Evolutionary conservation across 2,888 invertebrate species (phyloP), one percentile per base, ranked within the genome.

Genomic region (Poecilobothrus nobilitatus): DNA sequence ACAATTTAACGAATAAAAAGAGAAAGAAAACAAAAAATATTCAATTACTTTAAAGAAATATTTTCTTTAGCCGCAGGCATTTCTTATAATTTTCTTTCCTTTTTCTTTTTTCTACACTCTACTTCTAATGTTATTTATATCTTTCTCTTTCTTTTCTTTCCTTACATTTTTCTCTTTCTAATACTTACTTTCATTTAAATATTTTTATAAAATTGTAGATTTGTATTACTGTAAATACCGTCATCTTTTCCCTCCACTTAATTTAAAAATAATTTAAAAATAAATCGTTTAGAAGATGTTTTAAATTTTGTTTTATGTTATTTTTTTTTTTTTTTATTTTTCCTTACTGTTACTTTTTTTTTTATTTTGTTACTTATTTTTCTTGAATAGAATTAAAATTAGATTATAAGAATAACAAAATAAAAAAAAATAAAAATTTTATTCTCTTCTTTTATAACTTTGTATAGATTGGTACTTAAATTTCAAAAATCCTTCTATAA

Each of bases 1-100:
- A 27, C 27, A 27, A 27, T 5, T 27, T 4, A 5, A 27, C 27
- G 5, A 27, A 27, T 27, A 37, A 37, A 37, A 37, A 37, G 18
- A 53, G 2, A 18, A 53, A 53, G n/a, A 53, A 53, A 53, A 27
- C 27, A 27, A 5, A 53, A 44, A 53, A 53, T 53, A 53, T 53
- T 53, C 53, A 53, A 53, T 53, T 53, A 53, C n/a, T 53, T 53
- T 53, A 53, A 53, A 53, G 53, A 53, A 53, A 53, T 53, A 53
- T 53, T 53, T 53, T 53, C 53, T 53, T 53, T 53, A 53, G 53
- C 53, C 53, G 18, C 53, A 53, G 18, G 53, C 53, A 53, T 53
- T 37, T 37, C 37, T 37, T 37, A 12, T 37, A 37, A 37, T 37
- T 37, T 37, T 12, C 37, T 37, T 37, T 37, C 37, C 53, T 53